A percentile compares a stretch with the other conserved stretches of the same genome.
phyloP scores from a whole-genome alignment of 2,797 vertebrate genomes.

The Tragopan temminckii region DNA sequence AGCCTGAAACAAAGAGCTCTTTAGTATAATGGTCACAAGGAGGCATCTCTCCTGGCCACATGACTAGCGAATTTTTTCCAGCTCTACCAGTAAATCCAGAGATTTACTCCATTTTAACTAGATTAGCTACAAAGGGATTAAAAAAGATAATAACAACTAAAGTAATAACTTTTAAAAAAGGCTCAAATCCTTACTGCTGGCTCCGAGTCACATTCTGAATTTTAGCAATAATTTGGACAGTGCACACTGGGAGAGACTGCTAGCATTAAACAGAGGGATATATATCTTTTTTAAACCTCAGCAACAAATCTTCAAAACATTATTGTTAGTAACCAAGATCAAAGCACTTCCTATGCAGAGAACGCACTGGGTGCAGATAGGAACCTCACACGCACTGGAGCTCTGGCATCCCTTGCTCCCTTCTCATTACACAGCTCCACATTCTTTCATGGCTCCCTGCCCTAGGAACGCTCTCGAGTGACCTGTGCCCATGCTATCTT shows the following conservation, averaged over 20 bases:
- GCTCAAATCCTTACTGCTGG: slow-evolving; percentile 20
- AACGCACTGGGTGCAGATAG: background rate
- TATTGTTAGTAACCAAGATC: background rate
- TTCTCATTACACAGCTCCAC: background rate
- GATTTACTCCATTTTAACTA: slow-evolving; percentile 20
- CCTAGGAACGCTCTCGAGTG: slow-evolving; percentile 39
- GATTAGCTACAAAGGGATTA: slow-evolving; percentile 27
- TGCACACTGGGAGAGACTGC: background rate
- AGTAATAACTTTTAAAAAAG: background rate
- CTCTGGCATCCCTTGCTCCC: slow-evolving; percentile 1
- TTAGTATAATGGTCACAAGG: slow-evolving; percentile 73
- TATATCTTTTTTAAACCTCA: background rate
- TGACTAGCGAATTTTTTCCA: slow-evolving; percentile 41
- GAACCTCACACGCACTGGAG: background rate
- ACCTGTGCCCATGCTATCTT: slow-evolving; percentile 28
- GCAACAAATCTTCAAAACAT: slow-evolving; percentile 21
- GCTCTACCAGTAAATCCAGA: slow-evolving; percentile 48
- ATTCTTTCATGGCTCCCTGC: slow-evolving; percentile 17
- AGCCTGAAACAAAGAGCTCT: slow-evolving; percentile 89
- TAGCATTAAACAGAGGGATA: background rate
- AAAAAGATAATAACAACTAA: background rate
- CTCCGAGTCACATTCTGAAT: background rate
- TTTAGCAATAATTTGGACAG: background rate
- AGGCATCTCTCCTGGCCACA: slow-evolving; percentile 70
- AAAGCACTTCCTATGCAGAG: slow-evolving; percentile 21